phyloP scores from a whole-genome alignment of 2,797 vertebrate species.

The Myotis vivesi region DNA sequence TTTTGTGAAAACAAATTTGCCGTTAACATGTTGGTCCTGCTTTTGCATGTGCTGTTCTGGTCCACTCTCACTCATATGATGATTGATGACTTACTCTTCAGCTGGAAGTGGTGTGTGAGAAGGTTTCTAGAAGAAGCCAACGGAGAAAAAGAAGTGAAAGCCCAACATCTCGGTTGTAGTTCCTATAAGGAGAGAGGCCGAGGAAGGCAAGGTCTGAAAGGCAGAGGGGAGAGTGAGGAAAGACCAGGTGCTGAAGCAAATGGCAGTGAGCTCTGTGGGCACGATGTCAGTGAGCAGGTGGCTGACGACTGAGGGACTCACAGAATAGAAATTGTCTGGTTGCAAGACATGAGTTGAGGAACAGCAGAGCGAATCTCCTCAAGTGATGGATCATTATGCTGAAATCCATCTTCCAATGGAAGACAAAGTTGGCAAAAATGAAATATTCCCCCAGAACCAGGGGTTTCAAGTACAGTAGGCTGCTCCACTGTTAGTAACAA shows the following conservation, averaged over 20 bases:
- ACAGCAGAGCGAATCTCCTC: conserved; percentile 63
- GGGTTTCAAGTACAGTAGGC: conserved; percentile 23
- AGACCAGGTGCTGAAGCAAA: conserved; percentile 52
- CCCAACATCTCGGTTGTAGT: conserved; percentile 52
- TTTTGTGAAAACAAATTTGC: background rate
- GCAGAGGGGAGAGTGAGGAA: conserved; percentile 41
- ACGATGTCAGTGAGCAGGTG: background rate
- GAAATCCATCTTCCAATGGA: conserved; percentile 62
- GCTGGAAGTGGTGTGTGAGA: conserved; percentile 67
- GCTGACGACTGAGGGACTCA: background rate
- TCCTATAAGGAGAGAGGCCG: conserved; percentile 39
- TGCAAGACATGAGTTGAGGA: conserved; percentile 35
- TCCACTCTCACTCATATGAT: conserved; percentile 36
- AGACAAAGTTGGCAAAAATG: conserved; percentile 48
- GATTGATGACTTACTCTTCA: conserved; percentile 66
- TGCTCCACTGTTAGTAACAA: conserved; percentile 51
- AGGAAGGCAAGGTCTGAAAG: conserved; percentile 62
- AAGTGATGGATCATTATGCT: conserved; percentile 51
- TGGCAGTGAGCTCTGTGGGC: conserved; percentile 33
- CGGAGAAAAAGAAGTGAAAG: conserved; percentile 61
- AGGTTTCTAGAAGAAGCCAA: conserved; percentile 72
- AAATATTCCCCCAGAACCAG: conserved; percentile 57
- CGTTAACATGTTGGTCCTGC: background rate
- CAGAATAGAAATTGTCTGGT: conserved; percentile 56
- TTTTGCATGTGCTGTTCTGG: background rate